Base-by-base conservation (phyloP, 1,140 invertebrate genomes). In the Orchestia grillus region DNA sequence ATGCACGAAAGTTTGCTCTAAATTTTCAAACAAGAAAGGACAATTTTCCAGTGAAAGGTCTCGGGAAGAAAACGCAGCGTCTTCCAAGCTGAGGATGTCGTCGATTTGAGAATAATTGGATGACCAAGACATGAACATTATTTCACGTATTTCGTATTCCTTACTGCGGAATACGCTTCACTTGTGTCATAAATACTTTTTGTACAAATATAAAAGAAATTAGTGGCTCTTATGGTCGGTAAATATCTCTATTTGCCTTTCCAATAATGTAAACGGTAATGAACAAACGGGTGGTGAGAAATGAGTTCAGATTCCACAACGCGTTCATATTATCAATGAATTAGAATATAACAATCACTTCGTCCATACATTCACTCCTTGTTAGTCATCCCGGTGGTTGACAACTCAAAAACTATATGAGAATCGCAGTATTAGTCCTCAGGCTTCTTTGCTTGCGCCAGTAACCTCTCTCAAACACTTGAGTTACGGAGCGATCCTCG, bases 1-100 rank as follows among this genome's bases (percentile, higher is more conserved):
- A 90, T 90, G n/a, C 88, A 90, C 88, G 43, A 90, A 4, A 90
- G 88, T 90, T 90, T 90, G 88, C 43, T 90, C 88, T 11, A 90
- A 44, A 90, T 90, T 44, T 90, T 90, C 88, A 90, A 90, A 44
- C 41, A 90, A 90, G 42, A 77, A 77, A 15, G 62, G 36, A 77
- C 62, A 28, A 77, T 77, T 77, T 53, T 53, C 47, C 19, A 19
- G 47, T 8, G 47, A 53, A 53, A 53, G 6, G 28, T 36, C 62
- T 77, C 36, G 62, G 28, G 62, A 77, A 77, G 62, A 77, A 77
- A 77, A 77, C 62, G 62, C 62, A 36, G 28, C 62, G 15, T 77
- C 28, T 77, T 77, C 62, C 11, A 77, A 77, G 28, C 36, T 77
- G 11, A 23, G 62, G 62, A 77, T 23, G 62, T 77, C 62, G 62